A percentile compares a stretch with the other conserved stretches of the same genome.
Evolutionary conservation across 2,888 invertebrate species (phyloP).

Genomic region (Cryptus viduatorius): DNA sequence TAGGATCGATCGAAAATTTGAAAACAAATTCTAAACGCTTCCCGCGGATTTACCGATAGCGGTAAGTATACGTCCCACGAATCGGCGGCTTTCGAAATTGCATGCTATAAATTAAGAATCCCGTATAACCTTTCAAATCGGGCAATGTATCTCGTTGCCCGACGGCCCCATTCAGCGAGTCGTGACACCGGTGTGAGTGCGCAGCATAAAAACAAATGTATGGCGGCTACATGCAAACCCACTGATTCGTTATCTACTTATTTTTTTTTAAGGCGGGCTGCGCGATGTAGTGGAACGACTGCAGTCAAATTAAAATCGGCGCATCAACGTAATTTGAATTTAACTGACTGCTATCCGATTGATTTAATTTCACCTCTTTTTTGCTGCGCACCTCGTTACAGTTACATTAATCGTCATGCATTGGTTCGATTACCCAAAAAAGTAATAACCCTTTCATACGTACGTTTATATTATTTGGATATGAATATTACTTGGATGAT

Average conservation of each 20-base stretch:
- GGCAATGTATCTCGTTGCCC: conserved; percentile 38
- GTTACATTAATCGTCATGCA: background rate
- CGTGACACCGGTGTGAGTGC: conserved; percentile 25
- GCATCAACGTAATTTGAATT: background rate
- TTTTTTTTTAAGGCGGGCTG: conserved; percentile 19
- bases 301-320: background rate
- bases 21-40: background rate
- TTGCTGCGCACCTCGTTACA: background rate
- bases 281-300: background rate
- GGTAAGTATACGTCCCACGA: background rate
- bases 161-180: conserved; percentile 38
- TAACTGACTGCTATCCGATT: background rate
- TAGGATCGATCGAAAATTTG: background rate
- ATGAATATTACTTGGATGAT: too few species aligned
- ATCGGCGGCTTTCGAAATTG: conserved; percentile 25
- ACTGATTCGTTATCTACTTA: conserved; percentile 2
- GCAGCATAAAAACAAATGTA: conserved; percentile 16
- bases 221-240: background rate
- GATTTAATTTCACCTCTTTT: background rate
- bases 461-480: background rate
- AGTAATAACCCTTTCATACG: background rate
- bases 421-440: background rate
- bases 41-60: background rate
- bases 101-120: conserved; percentile 37
- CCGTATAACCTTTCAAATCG: conserved; percentile 21